Percentiles rank a stretch among this genome's conserved stretches.
Conservation (phyloP, 2,113 vertebrate genomes). For the Urocolius indicus region DNA sequence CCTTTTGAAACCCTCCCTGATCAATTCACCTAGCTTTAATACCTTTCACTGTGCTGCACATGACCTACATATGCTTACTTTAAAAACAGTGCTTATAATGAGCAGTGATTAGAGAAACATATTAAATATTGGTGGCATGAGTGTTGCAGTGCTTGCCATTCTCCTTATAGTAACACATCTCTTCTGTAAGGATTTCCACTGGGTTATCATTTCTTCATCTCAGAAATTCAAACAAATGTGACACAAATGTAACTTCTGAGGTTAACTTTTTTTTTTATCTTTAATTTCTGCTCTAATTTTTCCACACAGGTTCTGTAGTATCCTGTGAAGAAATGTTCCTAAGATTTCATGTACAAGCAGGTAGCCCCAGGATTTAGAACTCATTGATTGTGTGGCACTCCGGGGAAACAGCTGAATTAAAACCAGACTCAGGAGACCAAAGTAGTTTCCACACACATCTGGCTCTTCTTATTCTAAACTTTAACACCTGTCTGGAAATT, state of each 20-base stretch:
- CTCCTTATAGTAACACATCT: not conserved
- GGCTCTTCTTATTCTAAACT: constrained; percentile 76
- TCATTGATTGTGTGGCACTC: constrained; percentile 73
- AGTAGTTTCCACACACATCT: constrained; percentile 72
- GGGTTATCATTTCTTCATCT: not conserved
- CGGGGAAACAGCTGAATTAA: constrained; percentile 79
- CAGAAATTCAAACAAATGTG: not conserved
- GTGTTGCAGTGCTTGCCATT: not conserved
- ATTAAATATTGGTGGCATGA: not conserved
- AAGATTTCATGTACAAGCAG: constrained; percentile 60
- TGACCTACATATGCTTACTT: constrained; percentile 6
- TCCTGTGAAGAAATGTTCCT: constrained; percentile 64
- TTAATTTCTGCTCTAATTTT: constrained; percentile 78
- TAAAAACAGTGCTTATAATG: not conserved
- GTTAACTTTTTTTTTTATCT: constrained; percentile 61
- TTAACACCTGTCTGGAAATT: constrained; percentile 71
- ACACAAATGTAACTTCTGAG: not conserved
- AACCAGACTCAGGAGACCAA: constrained; percentile 70
- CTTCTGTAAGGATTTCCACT: not conserved
- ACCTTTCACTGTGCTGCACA: not conserved
- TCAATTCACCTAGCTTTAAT: not conserved
- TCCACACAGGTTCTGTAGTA: constrained; percentile 58
- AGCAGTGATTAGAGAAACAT: not conserved
- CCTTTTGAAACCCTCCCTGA: not conserved
- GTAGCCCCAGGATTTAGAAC: constrained; percentile 80